These are phyloP conservation scores for Melipona beecheii DNA, from an alignment of 2,888 invertebrate genomes.

Conservation along the genomic window DNA sequence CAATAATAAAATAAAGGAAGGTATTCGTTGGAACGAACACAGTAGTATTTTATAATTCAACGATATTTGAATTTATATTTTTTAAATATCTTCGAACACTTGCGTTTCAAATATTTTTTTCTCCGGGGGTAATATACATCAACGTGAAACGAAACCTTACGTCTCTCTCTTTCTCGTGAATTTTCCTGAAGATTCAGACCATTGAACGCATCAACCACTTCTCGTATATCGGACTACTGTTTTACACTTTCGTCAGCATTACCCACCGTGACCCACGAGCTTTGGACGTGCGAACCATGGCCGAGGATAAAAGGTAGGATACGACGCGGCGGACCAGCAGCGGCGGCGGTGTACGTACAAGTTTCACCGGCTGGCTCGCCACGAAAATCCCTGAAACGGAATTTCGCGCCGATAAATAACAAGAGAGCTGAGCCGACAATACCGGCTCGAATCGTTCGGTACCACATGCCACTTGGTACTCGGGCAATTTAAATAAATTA, in stretches of 20 bases:
- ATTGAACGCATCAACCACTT: background rate
- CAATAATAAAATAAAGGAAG: no score
- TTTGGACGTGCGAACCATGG: background rate
- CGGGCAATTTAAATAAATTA: conserved; percentile 81
- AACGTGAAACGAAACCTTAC: background rate
- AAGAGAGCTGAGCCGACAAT: conserved; percentile 75
- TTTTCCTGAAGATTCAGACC: background rate
- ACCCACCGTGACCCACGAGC: background rate
- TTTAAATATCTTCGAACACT: no score
- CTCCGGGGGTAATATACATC: background rate
- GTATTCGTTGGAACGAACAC: no score
- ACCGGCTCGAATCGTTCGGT: conserved; percentile 72
- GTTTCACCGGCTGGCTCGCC: conserved; percentile 24
- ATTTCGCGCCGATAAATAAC: conserved; percentile 77
- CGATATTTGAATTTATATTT: no score
- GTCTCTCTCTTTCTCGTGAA: conserved; percentile 9
- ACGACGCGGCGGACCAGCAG: background rate
- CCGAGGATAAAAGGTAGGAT: conserved; percentile 13
- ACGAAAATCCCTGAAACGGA: conserved; percentile 69
- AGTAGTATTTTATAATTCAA: no score
- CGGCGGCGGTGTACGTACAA: conserved; percentile 3
- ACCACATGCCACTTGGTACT: conserved; percentile 73
- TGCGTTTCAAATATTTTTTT: no score
- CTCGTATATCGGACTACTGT: background rate
- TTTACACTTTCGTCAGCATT: background rate